These are phyloP conservation scores for Anastrepha obliqua DNA, from an alignment of 1,140 invertebrate species.

Conservation along the genomic window DNA sequence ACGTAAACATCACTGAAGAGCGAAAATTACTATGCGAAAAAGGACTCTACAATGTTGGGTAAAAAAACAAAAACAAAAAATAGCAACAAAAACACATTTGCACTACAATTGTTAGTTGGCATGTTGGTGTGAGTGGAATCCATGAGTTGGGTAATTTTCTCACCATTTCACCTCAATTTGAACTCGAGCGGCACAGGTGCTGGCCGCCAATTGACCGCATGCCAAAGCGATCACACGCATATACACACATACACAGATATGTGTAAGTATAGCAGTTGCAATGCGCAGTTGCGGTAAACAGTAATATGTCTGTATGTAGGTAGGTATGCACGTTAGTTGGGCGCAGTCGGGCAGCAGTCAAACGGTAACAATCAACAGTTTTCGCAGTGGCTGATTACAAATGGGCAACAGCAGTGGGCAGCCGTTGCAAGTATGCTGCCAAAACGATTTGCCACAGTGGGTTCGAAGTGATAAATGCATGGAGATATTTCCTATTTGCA, in stretches of 20 bases:
- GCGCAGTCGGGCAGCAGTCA: conserved; percentile 23
- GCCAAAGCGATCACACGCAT: conserved; percentile 3
- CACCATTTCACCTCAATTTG: conserved; percentile 49
- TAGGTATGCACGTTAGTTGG: background rate
- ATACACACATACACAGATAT: background rate
- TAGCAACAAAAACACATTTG: background rate
- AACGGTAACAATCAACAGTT: conserved; percentile 44
- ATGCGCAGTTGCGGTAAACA: conserved; percentile 1
- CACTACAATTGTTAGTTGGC: background rate
- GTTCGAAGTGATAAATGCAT: background rate
- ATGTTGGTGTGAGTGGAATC: background rate
- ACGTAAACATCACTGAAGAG: background rate
- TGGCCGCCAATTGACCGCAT: conserved; percentile 37
- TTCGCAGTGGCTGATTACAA: background rate
- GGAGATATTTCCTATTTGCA: background rate
- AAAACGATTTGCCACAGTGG: conserved; percentile 17
- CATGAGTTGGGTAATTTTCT: conserved; percentile 28
- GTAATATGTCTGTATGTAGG: background rate
- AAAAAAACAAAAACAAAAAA: background rate
- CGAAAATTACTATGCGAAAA: conserved; percentile 37
- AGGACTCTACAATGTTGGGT: conserved; percentile 6
- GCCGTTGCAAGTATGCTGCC: background rate
- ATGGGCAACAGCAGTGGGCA: background rate
- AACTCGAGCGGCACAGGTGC: conserved; percentile 51
- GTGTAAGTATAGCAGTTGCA: background rate